Conservation (phyloP, 2,888 invertebrate species). For the Tenodera sinensis region DNA sequence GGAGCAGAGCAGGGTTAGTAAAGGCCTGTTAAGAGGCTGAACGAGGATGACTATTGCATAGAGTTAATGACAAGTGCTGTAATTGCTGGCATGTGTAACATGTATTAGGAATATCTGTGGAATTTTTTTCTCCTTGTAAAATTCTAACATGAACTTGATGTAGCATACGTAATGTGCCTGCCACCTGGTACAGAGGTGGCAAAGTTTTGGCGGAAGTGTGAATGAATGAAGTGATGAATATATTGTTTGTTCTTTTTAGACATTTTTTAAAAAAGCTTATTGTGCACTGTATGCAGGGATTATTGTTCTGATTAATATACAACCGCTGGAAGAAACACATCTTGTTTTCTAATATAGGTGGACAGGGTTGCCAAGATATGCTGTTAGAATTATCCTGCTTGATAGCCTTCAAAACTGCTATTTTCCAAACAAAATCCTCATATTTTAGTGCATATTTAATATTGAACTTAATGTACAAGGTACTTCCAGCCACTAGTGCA, state of each 20-base stretch:
- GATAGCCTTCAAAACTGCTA: no score
- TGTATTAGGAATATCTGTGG: neutral
- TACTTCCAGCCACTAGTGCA: no score
- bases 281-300: neutral
- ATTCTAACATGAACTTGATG: neutral
- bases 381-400: no score
- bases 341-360: neutral
- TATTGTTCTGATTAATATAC: neutral
- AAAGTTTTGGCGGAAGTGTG: neutral
- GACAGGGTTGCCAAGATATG: neutral
- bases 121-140: neutral
- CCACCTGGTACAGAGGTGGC: neutral
- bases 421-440: no score
- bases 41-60: neutral
- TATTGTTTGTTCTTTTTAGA: neutral
- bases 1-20: neutral
- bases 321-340: neutral
- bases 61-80: neutral
- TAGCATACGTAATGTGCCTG: slow-evolving; percentile 2
- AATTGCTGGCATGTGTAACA: neutral
- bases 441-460: no score
- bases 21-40: neutral
- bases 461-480: no score
- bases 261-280: neutral
- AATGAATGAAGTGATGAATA: neutral